Evolutionary conservation across 2,113 vertebrate species (phyloP).

Genomic region (Pteronura brasiliensis): DNA sequence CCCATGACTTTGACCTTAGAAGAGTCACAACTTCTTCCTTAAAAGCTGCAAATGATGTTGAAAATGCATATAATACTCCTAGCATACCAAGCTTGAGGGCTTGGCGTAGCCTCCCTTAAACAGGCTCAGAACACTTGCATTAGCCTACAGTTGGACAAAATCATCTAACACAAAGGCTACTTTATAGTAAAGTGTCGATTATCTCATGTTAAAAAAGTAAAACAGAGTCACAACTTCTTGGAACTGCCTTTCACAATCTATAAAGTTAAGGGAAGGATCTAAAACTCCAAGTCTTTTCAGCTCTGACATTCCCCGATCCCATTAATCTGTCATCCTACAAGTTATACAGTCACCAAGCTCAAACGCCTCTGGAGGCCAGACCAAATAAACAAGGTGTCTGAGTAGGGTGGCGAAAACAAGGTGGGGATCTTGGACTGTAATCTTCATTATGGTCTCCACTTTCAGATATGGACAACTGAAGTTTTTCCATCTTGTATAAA

Average conservation of each 20-base stretch:
- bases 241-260: not conserved
- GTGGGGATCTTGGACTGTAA: not conserved
- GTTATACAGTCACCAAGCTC: not conserved
- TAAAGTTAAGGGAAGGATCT: not conserved
- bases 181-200: not conserved
- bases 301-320: not conserved
- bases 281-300: not conserved
- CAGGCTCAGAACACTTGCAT: not conserved
- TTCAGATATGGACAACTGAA: not conserved
- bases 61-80: not conserved
- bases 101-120: not conserved
- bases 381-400: not conserved
- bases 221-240: not conserved
- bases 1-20: not conserved
- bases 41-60: not conserved
- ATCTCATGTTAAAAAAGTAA: not conserved
- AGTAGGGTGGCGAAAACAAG: not conserved
- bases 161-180: not conserved
- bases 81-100: not conserved
- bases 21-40: not conserved
- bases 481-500: not conserved
- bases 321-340: not conserved
- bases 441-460: not conserved
- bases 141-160: not conserved
- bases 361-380: not conserved